Percentiles rank a stretch among this genome's conserved stretches.
These are phyloP conservation scores for Tribolium castaneum DNA, from an alignment of 1,140 invertebrate species.

Conservation along the genomic window DNA sequence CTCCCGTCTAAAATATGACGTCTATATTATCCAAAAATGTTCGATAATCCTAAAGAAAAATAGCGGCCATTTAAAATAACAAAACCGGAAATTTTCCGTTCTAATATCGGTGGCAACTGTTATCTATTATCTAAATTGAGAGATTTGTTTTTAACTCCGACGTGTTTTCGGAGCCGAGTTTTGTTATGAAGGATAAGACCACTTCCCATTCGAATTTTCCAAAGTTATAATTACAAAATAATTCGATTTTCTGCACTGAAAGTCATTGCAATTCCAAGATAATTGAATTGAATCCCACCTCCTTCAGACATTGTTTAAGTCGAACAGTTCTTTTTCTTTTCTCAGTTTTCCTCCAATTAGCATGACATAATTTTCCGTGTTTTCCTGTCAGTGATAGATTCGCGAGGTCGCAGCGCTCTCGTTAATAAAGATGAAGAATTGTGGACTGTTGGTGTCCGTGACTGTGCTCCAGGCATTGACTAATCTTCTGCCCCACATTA, in stretches of 20 bases:
- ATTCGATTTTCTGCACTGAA: constrained; percentile 52
- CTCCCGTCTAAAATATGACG: constrained; percentile 34
- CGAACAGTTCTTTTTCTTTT: constrained; percentile 1
- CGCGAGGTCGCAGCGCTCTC: constrained; percentile 12
- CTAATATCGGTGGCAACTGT: constrained; percentile 31
- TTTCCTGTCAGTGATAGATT: constrained; percentile 42
- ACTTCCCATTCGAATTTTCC: constrained; percentile 42
- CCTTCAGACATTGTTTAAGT: constrained; percentile 40
- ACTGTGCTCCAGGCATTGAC: constrained; percentile 34
- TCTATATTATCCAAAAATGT: constrained; percentile 24
- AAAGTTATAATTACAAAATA: constrained; percentile 55
- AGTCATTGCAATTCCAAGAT: constrained; percentile 48
- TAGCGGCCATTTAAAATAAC: constrained; percentile 42
- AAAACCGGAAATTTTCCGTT: constrained; percentile 31
- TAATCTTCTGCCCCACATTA: constrained; percentile 42
- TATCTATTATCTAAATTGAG: constrained; percentile 46
- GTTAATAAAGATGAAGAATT: constrained; percentile 46
- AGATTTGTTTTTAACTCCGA: constrained; percentile 46
- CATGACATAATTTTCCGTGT: constrained; percentile 15
- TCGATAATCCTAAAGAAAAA: constrained; percentile 31
- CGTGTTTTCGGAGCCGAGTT: constrained; percentile 23
- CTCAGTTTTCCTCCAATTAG: neutral
- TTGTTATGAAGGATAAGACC: constrained; percentile 24
- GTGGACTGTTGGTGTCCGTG: neutral
- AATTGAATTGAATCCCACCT: constrained; percentile 46